phyloP scores from a whole-genome alignment of 2,113 vertebrate species.

The Amphiprion ocellaris region DNA sequence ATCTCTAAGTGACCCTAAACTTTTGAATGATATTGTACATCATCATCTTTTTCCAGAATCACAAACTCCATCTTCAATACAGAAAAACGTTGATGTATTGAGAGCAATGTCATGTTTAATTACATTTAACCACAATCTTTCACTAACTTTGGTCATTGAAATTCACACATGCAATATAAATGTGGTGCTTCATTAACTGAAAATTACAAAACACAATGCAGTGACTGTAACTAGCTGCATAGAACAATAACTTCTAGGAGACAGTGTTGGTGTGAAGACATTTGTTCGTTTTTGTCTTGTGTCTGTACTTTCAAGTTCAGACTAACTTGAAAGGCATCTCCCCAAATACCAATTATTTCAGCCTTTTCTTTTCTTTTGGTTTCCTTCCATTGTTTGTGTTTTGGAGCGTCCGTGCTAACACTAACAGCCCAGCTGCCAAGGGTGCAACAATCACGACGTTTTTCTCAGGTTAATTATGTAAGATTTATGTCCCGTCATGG shows the following conservation, averaged over 20 bases:
- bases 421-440: slow-evolving; percentile 41
- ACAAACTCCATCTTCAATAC: no score
- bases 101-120: no score
- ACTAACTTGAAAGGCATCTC: slow-evolving; percentile 26
- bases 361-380: slow-evolving; percentile 25
- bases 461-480: slow-evolving; percentile 65
- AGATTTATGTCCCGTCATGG: slow-evolving; percentile 62
- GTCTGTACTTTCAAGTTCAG: slow-evolving; percentile 11
- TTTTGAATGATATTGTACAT: no score
- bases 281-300: background rate
- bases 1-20: no score
- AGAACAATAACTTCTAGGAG: background rate
- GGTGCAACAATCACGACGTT: slow-evolving; percentile 34
- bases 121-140: no score
- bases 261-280: background rate
- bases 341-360: slow-evolving; percentile 59
- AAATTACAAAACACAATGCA: background rate
- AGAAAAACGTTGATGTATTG: no score
- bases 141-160: no score
- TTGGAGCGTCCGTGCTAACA: slow-evolving; percentile 22
- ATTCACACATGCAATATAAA: background rate
- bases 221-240: background rate
- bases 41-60: no score
- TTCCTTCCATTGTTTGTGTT: slow-evolving; percentile 53
- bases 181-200: background rate